Evolutionary conservation across 2,797 vertebrate genomes (phyloP).

Genomic region (Pipistrellus kuhlii): DNA sequence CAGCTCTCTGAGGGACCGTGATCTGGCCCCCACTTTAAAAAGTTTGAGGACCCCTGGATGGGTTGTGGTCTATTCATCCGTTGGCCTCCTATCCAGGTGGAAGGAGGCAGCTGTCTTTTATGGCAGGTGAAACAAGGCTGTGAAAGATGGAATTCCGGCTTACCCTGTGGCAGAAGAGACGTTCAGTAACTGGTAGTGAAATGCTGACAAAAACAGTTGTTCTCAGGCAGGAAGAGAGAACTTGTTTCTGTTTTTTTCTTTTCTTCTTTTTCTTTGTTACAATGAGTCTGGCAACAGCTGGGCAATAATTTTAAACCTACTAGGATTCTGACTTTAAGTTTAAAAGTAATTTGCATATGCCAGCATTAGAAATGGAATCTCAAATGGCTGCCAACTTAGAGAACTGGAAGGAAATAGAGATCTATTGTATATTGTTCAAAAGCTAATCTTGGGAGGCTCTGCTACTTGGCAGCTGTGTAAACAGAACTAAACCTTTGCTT

Average conservation of each 20-base stretch:
- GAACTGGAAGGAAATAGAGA: slow-evolving; percentile 83
- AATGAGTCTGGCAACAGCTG: slow-evolving; percentile 81
- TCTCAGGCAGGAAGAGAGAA: slow-evolving; percentile 61
- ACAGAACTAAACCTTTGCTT: slow-evolving; percentile 51
- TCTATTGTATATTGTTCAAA: slow-evolving; percentile 71
- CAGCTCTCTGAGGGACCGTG: too few species aligned
- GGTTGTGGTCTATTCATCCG: neutral
- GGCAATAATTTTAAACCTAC: slow-evolving; percentile 82
- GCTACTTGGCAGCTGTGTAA: slow-evolving; percentile 71
- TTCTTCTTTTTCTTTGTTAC: too few species aligned
- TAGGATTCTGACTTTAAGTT: slow-evolving; percentile 79
- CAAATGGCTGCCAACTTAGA: slow-evolving; percentile 76
- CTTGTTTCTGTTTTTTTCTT: neutral
- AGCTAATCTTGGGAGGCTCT: slow-evolving; percentile 64
- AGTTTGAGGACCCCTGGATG: too few species aligned
- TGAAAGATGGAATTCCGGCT: neutral
- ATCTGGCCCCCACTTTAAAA: too few species aligned
- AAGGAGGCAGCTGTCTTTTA: slow-evolving; percentile 7
- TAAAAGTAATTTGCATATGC: slow-evolving; percentile 83
- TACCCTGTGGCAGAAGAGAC: slow-evolving; percentile 1
- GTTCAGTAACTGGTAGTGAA: neutral
- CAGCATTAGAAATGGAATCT: slow-evolving; percentile 81
- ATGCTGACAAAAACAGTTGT: slow-evolving; percentile 23
- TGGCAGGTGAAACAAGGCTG: neutral
- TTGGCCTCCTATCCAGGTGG: neutral